Evolutionary conservation across 2,113 vertebrate genomes (phyloP).

Genomic region (Natator depressus): DNA sequence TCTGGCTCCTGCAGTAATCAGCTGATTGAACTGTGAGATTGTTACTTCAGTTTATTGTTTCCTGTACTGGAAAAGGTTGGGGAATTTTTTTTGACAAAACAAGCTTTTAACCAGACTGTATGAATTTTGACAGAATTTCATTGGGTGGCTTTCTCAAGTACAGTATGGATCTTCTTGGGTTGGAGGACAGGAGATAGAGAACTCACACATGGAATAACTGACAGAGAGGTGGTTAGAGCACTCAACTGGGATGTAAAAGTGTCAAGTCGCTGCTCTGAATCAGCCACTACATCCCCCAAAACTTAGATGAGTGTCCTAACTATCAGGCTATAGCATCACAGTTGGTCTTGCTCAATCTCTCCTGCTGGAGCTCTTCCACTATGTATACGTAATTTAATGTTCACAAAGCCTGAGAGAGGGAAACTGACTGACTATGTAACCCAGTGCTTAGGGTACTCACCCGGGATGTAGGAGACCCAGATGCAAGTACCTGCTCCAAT

Average conservation of each 20-base stretch:
- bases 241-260: not conserved
- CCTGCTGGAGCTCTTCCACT: not conserved
- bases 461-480: not conserved
- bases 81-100: not conserved
- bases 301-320: not conserved
- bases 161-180: not conserved
- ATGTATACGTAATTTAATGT: not conserved
- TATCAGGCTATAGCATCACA: not conserved
- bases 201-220: not conserved
- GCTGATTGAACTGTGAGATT: conserved; percentile 29
- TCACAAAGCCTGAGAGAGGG: not conserved
- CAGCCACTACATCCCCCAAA: not conserved
- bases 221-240: not conserved
- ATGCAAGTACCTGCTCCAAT: not conserved
- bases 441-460: not conserved
- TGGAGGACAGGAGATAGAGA: not conserved
- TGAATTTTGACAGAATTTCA: not conserved
- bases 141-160: not conserved
- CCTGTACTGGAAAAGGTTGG: not conserved
- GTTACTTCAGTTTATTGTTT: conserved; percentile 19
- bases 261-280: not conserved
- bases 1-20: not conserved
- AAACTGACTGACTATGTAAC: not conserved
- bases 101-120: not conserved
- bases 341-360: not conserved